Conservation (phyloP, 2,888 invertebrate genomes). For the Eupithecia vulgata region DNA sequence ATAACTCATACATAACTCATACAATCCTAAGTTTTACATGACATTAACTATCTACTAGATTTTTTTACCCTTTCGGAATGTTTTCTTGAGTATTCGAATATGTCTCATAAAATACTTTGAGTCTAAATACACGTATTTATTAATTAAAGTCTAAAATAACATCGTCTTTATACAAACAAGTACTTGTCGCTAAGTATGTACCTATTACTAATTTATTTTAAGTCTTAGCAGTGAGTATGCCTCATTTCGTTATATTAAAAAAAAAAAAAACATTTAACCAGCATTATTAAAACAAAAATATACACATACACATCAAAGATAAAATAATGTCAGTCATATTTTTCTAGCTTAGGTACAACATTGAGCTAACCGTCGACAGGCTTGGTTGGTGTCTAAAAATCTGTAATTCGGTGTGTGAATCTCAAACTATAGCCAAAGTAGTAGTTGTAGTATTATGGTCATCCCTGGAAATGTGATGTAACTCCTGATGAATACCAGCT, state of each 20-base stretch:
- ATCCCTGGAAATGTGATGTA: conserved; percentile 78
- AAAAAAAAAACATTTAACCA: background rate
- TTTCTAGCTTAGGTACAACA: background rate
- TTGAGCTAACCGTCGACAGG: background rate
- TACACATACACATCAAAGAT: background rate
- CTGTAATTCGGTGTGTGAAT: background rate
- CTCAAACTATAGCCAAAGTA: conserved; percentile 85
- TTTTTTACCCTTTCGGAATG: background rate
- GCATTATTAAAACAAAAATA: background rate
- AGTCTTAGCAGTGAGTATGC: background rate
- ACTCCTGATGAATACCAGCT: conserved; percentile 85
- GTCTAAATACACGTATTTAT: background rate
- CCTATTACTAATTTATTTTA: background rate
- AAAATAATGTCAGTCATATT: background rate
- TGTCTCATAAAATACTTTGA: background rate
- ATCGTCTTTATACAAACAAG: background rate
- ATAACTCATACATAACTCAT: background rate
- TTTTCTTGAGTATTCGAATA: background rate
- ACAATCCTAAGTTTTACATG: background rate
- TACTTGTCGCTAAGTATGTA: background rate
- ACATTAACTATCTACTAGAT: background rate
- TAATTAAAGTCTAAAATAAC: background rate
- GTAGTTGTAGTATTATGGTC: conserved; percentile 82
- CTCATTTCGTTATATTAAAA: background rate
- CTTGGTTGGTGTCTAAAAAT: background rate